Conservation (phyloP, 2,113 vertebrate genomes). For the Phyllostomus discolor region DNA sequence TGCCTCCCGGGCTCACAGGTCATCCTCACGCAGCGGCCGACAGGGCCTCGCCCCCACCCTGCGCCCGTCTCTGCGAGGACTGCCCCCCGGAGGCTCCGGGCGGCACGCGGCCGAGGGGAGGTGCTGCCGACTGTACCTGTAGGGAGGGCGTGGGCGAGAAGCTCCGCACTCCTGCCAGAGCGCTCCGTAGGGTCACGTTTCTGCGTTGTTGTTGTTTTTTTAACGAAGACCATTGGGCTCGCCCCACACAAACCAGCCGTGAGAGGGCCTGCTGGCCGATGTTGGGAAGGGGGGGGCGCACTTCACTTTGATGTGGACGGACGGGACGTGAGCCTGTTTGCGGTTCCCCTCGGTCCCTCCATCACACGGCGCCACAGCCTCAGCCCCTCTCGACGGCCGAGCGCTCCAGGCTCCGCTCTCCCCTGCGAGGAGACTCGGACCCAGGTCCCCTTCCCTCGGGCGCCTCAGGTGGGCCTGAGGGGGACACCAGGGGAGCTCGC, state of each 20-base stretch:
- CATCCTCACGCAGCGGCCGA: no score
- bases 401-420: slow-evolving; percentile 54
- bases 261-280: slow-evolving; percentile 46
- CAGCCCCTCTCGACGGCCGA: slow-evolving; percentile 35
- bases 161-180: not conserved
- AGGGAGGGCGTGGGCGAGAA: not conserved
- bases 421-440: not conserved
- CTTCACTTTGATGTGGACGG: slow-evolving; percentile 67
- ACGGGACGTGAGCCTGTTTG: slow-evolving; percentile 61
- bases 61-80: not conserved
- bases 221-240: not conserved
- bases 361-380: slow-evolving; percentile 46
- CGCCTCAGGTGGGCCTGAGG: not conserved
- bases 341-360: slow-evolving; percentile 53
- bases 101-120: not conserved
- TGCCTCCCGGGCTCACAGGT: no score
- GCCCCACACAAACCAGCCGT: not conserved
- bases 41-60: no score
- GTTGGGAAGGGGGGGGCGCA: slow-evolving; percentile 46
- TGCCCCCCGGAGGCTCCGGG: rapidly evolving
- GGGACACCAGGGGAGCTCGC: not conserved
- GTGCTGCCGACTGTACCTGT: not conserved
- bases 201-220: not conserved
- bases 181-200: not conserved
- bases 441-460: slow-evolving; percentile 39